phyloP scores from a whole-genome alignment of 2,113 vertebrate genomes.

The Puntigrus tetrazona region DNA sequence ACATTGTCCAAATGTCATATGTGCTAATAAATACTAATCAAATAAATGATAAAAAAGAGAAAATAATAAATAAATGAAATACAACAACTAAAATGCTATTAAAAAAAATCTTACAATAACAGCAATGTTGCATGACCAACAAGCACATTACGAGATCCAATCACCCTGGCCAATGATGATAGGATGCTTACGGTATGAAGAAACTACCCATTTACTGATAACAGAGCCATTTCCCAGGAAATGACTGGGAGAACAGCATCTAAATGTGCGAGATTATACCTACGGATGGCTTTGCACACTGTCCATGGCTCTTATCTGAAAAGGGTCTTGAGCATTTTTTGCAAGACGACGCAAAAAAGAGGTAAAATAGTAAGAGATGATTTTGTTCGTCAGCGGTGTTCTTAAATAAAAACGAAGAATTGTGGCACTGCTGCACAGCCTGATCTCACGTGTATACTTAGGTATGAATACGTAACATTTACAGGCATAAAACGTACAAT shows the following conservation, averaged over 20 bases:
- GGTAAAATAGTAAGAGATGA: neutral
- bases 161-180: conserved; percentile 7
- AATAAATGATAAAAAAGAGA: neutral
- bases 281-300: neutral
- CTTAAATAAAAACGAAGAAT: neutral
- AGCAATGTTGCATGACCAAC: neutral
- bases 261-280: conserved; percentile 19
- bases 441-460: too few relatives aligned
- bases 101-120: neutral
- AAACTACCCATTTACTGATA: conserved; percentile 29
- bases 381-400: neutral
- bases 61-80: too few relatives aligned
- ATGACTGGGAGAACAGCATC: neutral
- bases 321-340: neutral
- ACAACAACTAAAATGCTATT: neutral
- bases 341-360: neutral
- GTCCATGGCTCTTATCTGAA: neutral
- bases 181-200: conserved; percentile 1
- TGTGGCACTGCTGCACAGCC: too few relatives aligned
- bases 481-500: too few relatives aligned
- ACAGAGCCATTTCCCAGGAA: conserved; percentile 24
- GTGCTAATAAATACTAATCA: neutral
- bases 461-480: too few relatives aligned
- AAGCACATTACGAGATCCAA: conserved; percentile 3
- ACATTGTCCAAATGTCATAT: neutral